Conservation (phyloP, 2,888 invertebrate species). For the Dorcus parallelipipedus region DNA sequence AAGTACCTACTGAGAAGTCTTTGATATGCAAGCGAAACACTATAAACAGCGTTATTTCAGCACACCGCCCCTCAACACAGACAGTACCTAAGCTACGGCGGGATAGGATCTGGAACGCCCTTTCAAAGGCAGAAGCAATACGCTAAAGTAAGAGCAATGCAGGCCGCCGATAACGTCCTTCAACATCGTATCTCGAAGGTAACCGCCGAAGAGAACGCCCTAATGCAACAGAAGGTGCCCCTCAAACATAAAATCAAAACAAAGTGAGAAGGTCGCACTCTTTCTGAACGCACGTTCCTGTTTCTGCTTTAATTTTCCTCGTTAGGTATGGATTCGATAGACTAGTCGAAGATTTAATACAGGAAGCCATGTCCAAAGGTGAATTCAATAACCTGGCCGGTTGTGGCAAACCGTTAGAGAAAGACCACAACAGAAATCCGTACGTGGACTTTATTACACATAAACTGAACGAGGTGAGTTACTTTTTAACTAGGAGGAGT, state of each 20-base stretch:
- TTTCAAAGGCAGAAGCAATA: conserved; percentile 77
- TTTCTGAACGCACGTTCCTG: neutral
- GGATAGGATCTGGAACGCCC: conserved; percentile 75
- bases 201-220: conserved; percentile 57
- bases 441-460: conserved; percentile 86
- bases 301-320: neutral
- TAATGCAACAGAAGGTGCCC: conserved; percentile 64
- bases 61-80: conserved; percentile 88
- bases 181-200: conserved; percentile 60
- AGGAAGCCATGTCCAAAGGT: conserved; percentile 85
- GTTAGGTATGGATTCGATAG: conserved; percentile 73
- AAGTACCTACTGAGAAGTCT: conserved; percentile 43
- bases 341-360: conserved; percentile 87
- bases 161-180: conserved; percentile 66
- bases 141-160: conserved; percentile 62
- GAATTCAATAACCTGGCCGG: conserved; percentile 84
- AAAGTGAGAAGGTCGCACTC: conserved; percentile 50
- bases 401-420: conserved; percentile 74
- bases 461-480: conserved; percentile 70
- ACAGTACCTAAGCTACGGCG: conserved; percentile 76
- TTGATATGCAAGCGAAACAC: neutral
- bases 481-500: too few relatives aligned
- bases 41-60: conserved; percentile 44
- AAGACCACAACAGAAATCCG: conserved; percentile 69
- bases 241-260: conserved; percentile 72